These are phyloP conservation scores for Himantopus leucocephalus DNA, from an alignment of 2,113 vertebrate species.

Conservation along the genomic window DNA sequence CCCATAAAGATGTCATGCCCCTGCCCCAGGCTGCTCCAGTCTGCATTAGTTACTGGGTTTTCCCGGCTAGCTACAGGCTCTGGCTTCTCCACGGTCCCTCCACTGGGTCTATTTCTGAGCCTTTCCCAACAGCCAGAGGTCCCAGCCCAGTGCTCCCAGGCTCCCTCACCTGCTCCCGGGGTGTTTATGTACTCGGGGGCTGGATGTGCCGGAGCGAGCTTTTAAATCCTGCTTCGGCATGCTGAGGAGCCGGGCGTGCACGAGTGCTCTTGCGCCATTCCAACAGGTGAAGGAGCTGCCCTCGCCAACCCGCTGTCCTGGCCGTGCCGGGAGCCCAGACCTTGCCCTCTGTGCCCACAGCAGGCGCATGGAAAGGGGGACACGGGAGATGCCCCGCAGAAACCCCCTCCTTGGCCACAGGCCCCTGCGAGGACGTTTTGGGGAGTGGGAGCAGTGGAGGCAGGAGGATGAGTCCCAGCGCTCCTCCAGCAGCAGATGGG, in stretches of 20 bases:
- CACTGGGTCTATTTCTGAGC: neutral
- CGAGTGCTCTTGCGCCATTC: neutral
- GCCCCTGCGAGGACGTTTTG: neutral
- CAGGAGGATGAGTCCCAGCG: neutral
- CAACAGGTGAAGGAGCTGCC: neutral
- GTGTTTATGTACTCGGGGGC: neutral
- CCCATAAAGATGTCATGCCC: neutral
- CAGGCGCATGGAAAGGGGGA: neutral
- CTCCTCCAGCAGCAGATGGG: neutral
- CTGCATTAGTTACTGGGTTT: neutral
- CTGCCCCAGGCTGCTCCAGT: neutral
- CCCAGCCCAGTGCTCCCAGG: neutral
- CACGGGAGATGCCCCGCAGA: rapidly evolving
- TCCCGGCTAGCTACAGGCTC: neutral
- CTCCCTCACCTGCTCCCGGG: neutral
- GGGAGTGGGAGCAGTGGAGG: neutral
- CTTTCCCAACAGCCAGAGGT: neutral
- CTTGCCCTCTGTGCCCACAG: neutral
- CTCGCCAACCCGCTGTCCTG: rapidly evolving
- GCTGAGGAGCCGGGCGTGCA: rapidly evolving
- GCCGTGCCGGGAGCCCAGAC: neutral
- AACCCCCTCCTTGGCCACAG: neutral
- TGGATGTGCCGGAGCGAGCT: neutral
- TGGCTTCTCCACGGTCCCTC: neutral
- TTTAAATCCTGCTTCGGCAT: neutral